Percentiles rank a stretch among this genome's conserved stretches.
phyloP scores from a whole-genome alignment of 2,888 invertebrate genomes.

The Caenorhabditis wallacei region DNA sequence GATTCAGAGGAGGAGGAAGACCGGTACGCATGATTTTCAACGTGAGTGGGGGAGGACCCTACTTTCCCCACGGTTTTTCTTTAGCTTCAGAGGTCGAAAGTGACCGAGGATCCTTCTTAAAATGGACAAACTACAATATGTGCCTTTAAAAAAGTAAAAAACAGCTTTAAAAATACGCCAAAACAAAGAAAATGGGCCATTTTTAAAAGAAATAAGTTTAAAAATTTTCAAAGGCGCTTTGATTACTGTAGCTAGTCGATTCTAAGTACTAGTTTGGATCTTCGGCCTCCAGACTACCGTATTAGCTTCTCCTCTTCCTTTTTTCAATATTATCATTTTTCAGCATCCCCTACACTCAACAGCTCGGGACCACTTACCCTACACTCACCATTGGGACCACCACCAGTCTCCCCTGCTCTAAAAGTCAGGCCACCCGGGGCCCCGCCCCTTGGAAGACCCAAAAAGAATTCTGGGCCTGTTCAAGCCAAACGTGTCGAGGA shows the following conservation, averaged over 20 bases:
- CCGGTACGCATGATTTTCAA: slow-evolving; percentile 1
- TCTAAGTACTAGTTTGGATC: too few relatives aligned
- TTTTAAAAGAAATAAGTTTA: too few relatives aligned
- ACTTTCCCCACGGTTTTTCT: too few relatives aligned
- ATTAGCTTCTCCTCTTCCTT: neutral
- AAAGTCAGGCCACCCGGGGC: neutral
- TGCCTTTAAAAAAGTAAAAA: too few relatives aligned
- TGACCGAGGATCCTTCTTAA: too few relatives aligned
- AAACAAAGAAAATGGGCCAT: too few relatives aligned
- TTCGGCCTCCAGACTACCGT: too few relatives aligned
- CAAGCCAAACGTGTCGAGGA: neutral
- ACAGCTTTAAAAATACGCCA: too few relatives aligned
- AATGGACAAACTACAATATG: too few relatives aligned
- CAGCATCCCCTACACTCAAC: slow-evolving; percentile 13
- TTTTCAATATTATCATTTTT: neutral
- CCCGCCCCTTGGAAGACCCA: slow-evolving; percentile 24
- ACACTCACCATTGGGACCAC: neutral
- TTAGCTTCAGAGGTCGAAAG: too few relatives aligned
- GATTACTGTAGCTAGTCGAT: too few relatives aligned
- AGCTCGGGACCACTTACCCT: slow-evolving; percentile 26
- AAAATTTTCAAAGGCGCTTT: too few relatives aligned
- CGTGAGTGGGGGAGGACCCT: slow-evolving; percentile 7
- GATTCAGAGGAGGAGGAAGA: slow-evolving; percentile 15
- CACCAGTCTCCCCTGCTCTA: neutral
- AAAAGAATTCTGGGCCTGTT: neutral